Conservation (phyloP, 2,113 vertebrate genomes). For the Cnemophilus loriae region DNA sequence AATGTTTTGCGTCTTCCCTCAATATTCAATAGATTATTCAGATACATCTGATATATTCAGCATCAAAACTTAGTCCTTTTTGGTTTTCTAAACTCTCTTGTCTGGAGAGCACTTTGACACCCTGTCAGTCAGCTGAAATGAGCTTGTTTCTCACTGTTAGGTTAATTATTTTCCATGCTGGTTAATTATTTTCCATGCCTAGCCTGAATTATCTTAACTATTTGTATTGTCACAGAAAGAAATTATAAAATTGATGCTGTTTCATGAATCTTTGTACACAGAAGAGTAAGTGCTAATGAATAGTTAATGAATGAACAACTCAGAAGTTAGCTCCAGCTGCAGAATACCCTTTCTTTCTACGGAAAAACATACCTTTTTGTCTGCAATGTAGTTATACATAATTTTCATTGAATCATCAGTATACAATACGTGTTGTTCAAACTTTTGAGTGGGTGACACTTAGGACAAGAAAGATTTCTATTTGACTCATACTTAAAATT, state of each 20-base stretch:
- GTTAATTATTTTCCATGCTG: constrained; percentile 7
- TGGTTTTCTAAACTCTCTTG: background rate
- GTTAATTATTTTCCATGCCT: background rate
- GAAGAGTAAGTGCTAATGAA: background rate
- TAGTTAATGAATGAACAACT: background rate
- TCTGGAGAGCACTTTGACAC: background rate
- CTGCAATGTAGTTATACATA: background rate
- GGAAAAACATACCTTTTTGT: background rate
- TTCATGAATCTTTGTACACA: background rate
- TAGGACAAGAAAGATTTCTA: background rate
- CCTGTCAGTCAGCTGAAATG: background rate
- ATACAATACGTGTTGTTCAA: background rate
- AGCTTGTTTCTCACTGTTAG: background rate
- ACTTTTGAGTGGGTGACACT: background rate
- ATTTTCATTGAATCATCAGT: background rate
- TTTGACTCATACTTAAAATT: background rate
- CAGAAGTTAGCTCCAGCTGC: background rate
- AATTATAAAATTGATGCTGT: background rate
- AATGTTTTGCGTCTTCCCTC: background rate
- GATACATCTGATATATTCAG: background rate
- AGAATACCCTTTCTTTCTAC: background rate
- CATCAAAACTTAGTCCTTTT: background rate
- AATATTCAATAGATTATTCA: background rate
- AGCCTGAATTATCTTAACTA: background rate
- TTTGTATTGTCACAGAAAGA: background rate